Conservation (phyloP, 2,113 vertebrate species). For the Platysteira castanea region DNA sequence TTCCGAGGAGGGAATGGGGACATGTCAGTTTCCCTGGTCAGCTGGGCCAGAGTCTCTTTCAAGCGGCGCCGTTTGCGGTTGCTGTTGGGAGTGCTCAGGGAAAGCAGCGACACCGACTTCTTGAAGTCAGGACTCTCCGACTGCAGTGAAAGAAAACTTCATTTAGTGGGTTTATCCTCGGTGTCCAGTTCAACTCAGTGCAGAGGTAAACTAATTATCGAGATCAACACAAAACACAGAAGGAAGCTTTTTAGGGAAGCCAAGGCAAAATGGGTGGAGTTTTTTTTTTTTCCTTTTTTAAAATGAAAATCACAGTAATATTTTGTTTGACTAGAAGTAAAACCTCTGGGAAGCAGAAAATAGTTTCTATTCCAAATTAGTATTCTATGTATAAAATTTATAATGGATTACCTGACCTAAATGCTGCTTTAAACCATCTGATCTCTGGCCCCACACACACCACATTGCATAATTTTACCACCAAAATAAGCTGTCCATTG, state of each 20-base stretch:
- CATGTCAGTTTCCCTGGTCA: conserved; percentile 88
- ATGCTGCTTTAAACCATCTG: neutral
- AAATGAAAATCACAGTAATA: neutral
- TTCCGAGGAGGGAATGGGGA: conserved; percentile 94
- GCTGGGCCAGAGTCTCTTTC: conserved; percentile 89
- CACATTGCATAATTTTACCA: neutral
- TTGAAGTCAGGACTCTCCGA: conserved; percentile 91
- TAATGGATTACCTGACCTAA: neutral
- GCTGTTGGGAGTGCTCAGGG: conserved; percentile 90
- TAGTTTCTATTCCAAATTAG: neutral
- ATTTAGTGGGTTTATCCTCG: neutral
- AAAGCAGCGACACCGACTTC: conserved; percentile 91
- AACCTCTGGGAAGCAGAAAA: neutral
- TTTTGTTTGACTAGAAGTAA: neutral
- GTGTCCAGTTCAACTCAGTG: neutral
- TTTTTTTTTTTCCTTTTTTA: neutral
- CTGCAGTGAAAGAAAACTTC: conserved; percentile 64
- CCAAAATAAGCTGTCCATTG: neutral
- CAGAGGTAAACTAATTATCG: neutral
- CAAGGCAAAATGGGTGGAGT: accelerated
- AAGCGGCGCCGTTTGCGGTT: conserved; percentile 91
- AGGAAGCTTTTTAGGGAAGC: neutral
- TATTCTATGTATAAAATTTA: neutral
- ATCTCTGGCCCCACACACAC: neutral
- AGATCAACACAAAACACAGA: neutral